These are phyloP conservation scores for Perca flavescens DNA, from an alignment of 2,113 vertebrate species.

Conservation along the genomic window DNA sequence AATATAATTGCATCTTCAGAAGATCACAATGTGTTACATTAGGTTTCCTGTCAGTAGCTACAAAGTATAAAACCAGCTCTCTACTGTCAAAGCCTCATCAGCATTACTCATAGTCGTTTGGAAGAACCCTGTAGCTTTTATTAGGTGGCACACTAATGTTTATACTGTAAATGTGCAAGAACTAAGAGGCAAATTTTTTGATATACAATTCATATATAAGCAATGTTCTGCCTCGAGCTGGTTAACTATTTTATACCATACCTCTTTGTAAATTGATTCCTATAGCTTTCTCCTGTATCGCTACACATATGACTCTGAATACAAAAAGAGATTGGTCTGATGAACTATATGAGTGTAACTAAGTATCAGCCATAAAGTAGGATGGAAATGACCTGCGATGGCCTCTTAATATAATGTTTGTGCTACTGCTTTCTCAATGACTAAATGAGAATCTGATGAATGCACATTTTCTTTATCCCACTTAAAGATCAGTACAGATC, in stretches of 20 bases:
- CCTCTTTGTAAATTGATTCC: slow-evolving; percentile 30
- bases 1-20: slow-evolving; percentile 2
- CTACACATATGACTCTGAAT: slow-evolving; percentile 25
- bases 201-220: slow-evolving; percentile 13
- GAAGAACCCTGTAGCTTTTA: slow-evolving; percentile 22
- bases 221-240: background rate
- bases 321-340: background rate
- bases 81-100: slow-evolving; percentile 23
- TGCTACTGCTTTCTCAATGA: slow-evolving; percentile 35
- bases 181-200: slow-evolving; percentile 1
- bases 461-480: slow-evolving; percentile 18
- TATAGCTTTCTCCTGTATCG: slow-evolving; percentile 2
- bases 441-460: slow-evolving; percentile 16
- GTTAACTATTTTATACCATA: slow-evolving; percentile 11
- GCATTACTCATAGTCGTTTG: slow-evolving; percentile 31
- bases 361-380: background rate
- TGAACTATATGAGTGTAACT: slow-evolving; percentile 12
- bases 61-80: background rate
- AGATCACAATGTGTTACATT: background rate
- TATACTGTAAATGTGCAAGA: slow-evolving; percentile 10
- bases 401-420: slow-evolving; percentile 39
- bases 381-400: slow-evolving; percentile 31
- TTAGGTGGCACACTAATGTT: slow-evolving; percentile 26
- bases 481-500: slow-evolving; percentile 16
- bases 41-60: slow-evolving; percentile 25